Base-by-base conservation (phyloP, 2,888 invertebrate species). In the Scaptomyza cyrtandrae region DNA sequence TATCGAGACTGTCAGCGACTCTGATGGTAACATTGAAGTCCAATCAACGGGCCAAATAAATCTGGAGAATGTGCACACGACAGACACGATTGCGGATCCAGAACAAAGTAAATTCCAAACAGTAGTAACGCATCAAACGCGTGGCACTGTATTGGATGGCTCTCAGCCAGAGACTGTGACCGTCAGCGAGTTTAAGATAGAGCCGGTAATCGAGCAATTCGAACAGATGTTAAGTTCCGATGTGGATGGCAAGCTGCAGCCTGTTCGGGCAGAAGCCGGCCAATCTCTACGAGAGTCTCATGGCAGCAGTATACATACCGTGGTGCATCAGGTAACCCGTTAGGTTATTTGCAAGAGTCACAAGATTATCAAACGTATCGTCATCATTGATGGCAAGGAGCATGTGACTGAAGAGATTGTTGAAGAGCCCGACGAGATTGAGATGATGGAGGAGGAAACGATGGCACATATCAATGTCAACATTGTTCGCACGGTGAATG, bases 301-400 rank as follows among this genome's bases (percentile, higher is more conserved):
- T 3, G 77, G 90, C 29, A 89, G 86, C 53, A 95, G 87, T 50
- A 95, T 97, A 0, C 94, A 95, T 43, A 96, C 97, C 24, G 95
- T 96, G 6, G 96, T 97, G 0, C 96, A 97, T 89, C 96, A 97
- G 92, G 95, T 97, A 0, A 96, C 96, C 0, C 94, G 96, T 73
- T 94, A 95, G 88, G 94, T 96, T n/a, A 95, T 96, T 5, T 94
- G 95, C 66, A 96, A 95, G 80, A 95, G 95, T 14, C 93, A 95
- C 49, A 94, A 95, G 71, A 95, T 97, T 16, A 95, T 97, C 55
- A 94, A 96, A 57, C 94, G 95, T 75, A 94, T 96, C 3, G 95
- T 95, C 0, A 95, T 97, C 6, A 94, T 97, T 63, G 95, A 97
- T 90, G 97, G 97, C 0, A 96, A 96, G 91, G 97, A 97, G 92